Percentiles rank a stretch among this genome's conserved stretches.
Evolutionary conservation across 2,113 vertebrate genomes (phyloP).

Genomic region (Pteronura brasiliensis): DNA sequence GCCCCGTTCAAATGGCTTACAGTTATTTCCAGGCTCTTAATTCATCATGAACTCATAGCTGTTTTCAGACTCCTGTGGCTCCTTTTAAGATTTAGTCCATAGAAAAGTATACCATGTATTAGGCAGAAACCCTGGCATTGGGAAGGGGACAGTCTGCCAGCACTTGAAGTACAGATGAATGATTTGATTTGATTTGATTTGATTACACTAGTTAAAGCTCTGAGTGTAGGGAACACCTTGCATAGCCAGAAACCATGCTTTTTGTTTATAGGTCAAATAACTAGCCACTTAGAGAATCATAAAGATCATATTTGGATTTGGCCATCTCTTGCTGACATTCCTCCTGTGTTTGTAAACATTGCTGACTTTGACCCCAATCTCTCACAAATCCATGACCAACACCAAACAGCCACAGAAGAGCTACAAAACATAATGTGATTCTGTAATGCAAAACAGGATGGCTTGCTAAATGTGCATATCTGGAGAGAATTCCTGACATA

Average conservation of each 20-base stretch:
- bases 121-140: conserved; percentile 62
- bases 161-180: conserved; percentile 32
- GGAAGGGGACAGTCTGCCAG: not conserved
- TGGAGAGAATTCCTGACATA: conserved; percentile 83
- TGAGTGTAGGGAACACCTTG: conserved; percentile 23
- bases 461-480: conserved; percentile 76
- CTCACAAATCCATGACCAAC: conserved; percentile 75
- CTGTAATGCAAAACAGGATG: conserved; percentile 85
- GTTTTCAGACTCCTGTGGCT: conserved; percentile 11
- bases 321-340: conserved; percentile 70
- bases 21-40: conserved; percentile 12
- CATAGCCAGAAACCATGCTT: not conserved
- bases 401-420: conserved; percentile 67
- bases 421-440: conserved; percentile 82
- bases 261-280: conserved; percentile 53
- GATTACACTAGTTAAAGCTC: conserved; percentile 50
- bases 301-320: conserved; percentile 72
- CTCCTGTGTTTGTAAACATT: conserved; percentile 81
- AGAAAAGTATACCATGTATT: conserved; percentile 29
- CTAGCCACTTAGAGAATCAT: conserved; percentile 17
- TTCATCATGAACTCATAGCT: conserved; percentile 21
- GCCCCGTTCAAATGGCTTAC: not conserved
- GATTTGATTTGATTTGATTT: conserved; percentile 36
- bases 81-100: conserved; percentile 8
- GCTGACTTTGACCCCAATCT: conserved; percentile 73